Evolutionary conservation across 2,797 vertebrate genomes (phyloP), one percentile per base, ranked within the genome.

Genomic region (Rallus crepitans): DNA sequence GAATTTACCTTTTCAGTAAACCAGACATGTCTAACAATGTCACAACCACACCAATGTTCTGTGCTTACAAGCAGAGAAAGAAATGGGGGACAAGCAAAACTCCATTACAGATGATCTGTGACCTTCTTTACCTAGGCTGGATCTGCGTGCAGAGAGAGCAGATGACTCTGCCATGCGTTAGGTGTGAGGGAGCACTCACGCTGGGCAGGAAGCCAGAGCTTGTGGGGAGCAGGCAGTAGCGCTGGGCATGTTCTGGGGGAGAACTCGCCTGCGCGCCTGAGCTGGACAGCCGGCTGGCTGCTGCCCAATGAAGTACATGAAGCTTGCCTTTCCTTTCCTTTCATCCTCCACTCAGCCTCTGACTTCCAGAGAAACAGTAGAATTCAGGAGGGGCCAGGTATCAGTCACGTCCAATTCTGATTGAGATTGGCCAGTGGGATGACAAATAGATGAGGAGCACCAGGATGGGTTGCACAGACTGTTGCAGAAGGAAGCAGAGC

Each of bases 381-480:
- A 30, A 42, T 72, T 73, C 8, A 19, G 33, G 42, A 56, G 24
- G 8, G 16, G 3, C 15, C 20, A 42, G 15, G 12, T 35, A 21
- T 72, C 50, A 33, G 61, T 75, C 25, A 63, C 69, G 24, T 69
- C 14, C 27, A 13, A 0, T 78, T 35, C 21, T 16, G 27, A 5
- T 18, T 63, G 33, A 64, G 39, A 6, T 64, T 84, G 19, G 33
- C 39, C 42, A 66, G 3, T 0, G 0, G n/a, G 35, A 25, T 73
- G 1, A 0, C 42, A 80, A 85, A 59, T 33, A 5, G 31, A 21
- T 11, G 31, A 40, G 56, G 31, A 82, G 11, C 24, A 11, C 15
- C 42, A 47, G 69, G 60, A 15, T 64, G 23, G 48, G 17, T 11
- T 5, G 0, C 16, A 30, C 16, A 27, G 42, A 71, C 12, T 18